These are phyloP conservation scores for Sylvicapra grimmia DNA, from an alignment of 2,113 vertebrate species.

Conservation along the genomic window DNA sequence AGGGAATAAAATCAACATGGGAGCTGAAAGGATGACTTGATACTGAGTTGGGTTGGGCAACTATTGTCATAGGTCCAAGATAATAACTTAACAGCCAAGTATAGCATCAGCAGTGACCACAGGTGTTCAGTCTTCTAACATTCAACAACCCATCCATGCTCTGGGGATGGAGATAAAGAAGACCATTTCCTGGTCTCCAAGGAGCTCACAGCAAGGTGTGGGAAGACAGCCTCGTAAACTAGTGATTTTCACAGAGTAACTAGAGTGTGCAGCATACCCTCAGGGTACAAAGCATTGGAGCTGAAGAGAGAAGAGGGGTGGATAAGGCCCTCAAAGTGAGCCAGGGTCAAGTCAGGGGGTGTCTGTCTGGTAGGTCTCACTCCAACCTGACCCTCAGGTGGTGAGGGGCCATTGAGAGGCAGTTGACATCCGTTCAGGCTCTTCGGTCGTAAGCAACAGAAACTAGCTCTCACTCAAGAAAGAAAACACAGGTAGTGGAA, in stretches of 20 bases:
- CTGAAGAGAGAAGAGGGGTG: background rate
- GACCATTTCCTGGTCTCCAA: background rate
- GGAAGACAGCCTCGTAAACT: background rate
- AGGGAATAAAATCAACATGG: background rate
- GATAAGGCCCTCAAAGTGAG: background rate
- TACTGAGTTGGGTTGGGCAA: too few relatives aligned
- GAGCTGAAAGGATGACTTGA: background rate
- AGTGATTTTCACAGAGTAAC: background rate
- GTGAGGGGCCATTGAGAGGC: too few relatives aligned
- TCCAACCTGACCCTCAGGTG: background rate
- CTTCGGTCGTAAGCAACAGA: background rate
- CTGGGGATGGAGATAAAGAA: background rate
- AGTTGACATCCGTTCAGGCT: background rate
- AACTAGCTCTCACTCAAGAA: background rate
- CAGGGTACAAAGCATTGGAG: accelerated
- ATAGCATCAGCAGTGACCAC: background rate
- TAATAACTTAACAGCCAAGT: background rate
- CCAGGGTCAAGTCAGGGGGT: background rate
- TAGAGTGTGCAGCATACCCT: background rate
- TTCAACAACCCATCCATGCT: background rate
- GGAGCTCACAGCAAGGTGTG: background rate
- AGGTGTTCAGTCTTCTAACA: background rate
- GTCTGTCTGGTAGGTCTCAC: background rate
- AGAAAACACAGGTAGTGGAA: background rate
- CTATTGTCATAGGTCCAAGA: background rate